These are phyloP conservation scores for Apamea anceps DNA, from an alignment of 2,888 invertebrate species.

Conservation along the genomic window DNA sequence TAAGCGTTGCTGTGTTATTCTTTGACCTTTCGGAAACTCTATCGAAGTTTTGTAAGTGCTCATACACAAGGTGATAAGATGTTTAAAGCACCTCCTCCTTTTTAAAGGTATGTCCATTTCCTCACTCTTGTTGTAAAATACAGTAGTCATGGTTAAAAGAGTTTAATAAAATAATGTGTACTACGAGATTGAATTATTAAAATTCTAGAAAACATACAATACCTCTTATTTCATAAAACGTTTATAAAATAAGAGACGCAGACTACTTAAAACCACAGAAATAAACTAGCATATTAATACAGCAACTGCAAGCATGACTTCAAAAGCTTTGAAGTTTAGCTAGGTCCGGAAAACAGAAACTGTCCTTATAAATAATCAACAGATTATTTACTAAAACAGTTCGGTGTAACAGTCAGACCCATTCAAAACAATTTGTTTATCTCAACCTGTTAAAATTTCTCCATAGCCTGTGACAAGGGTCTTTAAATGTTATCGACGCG, in stretches of 20 bases:
- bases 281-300: too few species aligned
- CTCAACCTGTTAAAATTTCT: slow-evolving; percentile 68
- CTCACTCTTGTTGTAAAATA: background rate
- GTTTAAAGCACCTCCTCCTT: background rate
- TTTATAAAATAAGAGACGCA: background rate
- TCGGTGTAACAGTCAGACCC: slow-evolving; percentile 53
- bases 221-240: background rate
- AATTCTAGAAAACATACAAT: too few species aligned
- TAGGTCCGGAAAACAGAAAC: background rate
- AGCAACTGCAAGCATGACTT: background rate
- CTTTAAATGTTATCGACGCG: slow-evolving; percentile 68
- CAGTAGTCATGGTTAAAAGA: too few species aligned
- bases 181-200: background rate
- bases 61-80: too few species aligned
- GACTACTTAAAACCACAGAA: background rate
- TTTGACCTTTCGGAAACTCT: too few species aligned
- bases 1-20: background rate
- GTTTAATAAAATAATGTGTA: background rate
- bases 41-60: background rate
- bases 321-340: background rate
- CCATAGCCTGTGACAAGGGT: slow-evolving; percentile 68
- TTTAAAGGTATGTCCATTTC: background rate
- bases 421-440: slow-evolving; percentile 69
- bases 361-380: background rate
- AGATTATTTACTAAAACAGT: background rate